Base-by-base conservation (phyloP, 2,888 invertebrate species). In the Allolobophora icterica region DNA sequence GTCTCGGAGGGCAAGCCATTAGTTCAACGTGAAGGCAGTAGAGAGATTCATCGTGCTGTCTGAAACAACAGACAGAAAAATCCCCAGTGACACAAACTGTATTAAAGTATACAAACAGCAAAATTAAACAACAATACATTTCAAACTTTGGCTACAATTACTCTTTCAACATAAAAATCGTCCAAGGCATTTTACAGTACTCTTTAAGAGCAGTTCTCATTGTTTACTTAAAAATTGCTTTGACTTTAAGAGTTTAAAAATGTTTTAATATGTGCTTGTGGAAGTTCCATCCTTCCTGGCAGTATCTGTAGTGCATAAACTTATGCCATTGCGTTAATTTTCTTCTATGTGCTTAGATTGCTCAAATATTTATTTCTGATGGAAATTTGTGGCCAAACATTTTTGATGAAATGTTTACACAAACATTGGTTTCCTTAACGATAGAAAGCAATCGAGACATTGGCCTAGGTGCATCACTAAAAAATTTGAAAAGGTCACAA, bases 11-110 rank as follows among this genome's bases (percentile, higher is more conserved):
- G n/a, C 71, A 71, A n/a, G 71, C n/a, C 30, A n/a, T n/a, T 71
- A 71, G 71, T 71, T 71, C 71, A n/a, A 71, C 11, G 71, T 71
- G 71, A 71, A 71, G 71, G 71, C 71, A 71, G 71, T 71, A 71
- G 30, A 71, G 71, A n/a, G 71, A 71, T n/a, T 71, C 71, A n/a
- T 71, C 71, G 8, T 71, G 71, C n/a, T 71, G 30, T 71, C 71
- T 71, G n/a, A 71, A 71, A 71, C 30, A 71, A 71, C 30, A 52
- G 71, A 71, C 71, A 71, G 30, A 17, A 71, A 21, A 71, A 71
- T n/a, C n/a, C 1, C 52, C 21, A 52, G 52, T 52, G 52, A 52
- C 24, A 24, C 0, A 52, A 52, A 52, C 21, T 52, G 52, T 52
- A 52, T 52, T 52, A 21, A 52, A n/a, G 2, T n/a, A n/a, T 71